Evolutionary conservation across 2,888 invertebrate species (phyloP), one percentile per base, ranked within the genome.

Genomic region (Miltochrista miniata): DNA sequence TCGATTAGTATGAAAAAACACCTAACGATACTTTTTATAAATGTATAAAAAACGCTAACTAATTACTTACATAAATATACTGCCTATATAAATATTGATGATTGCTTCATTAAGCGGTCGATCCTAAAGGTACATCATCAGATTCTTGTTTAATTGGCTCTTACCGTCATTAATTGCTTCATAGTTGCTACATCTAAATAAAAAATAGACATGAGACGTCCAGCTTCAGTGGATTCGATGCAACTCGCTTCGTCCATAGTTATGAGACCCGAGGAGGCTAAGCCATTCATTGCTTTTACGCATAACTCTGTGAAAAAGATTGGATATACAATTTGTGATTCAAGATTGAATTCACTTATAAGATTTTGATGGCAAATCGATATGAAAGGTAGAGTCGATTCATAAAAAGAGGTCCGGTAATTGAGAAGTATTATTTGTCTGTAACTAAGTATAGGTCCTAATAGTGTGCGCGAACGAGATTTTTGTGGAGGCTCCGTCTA

Each of bases 151-250:
- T 15, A 41, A 4, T 43, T 7, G 18, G 18, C 5, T 24, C 11
- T 54, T 83, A 94, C 95, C 90, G 93, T 90, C 77, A 92, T 92
- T 65, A 95, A 94, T 39, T 92, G 81, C 74, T 95, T 95, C 95
- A 96, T 96, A 2, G 96, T 96, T 66, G 94, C 94, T 76, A 95
- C 94, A 49, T 94, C 94, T 43, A 95, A 76, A 71, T 93, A 94
- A 79, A 93, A 95, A 51, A 94, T 87, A 4, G 96, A 95, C 96
- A 96, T 96, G 34, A 96, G 87, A 29, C 89, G 83, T 0, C 96
- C 96, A 0, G 92, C 92, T 40, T 88, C 86, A 0, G 95, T 96
- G 0, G 96, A 93, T 46, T 81, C 77, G 46, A 96, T 92, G 63
- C 92, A 92, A 54, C 87, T 74, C 0, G 83, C 92, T 79, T 89